phyloP scores from a whole-genome alignment of 1,140 invertebrate species.

The Ctenoplectra terminalis region DNA sequence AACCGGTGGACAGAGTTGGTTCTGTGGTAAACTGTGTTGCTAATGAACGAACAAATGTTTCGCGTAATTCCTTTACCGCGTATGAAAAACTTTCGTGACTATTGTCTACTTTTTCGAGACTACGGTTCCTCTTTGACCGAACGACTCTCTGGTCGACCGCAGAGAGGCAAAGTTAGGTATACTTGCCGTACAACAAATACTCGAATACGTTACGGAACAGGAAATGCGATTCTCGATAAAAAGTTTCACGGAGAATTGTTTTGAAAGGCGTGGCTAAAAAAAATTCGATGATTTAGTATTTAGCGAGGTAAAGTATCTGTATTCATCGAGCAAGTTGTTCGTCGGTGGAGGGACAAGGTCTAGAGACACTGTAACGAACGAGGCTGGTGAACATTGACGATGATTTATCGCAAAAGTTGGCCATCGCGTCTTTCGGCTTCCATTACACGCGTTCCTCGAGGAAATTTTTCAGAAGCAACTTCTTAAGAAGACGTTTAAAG shows the following conservation, averaged over 20 bases:
- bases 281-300: not conserved
- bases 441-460: not conserved
- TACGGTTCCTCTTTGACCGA: not conserved
- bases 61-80: not conserved
- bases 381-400: slow-evolving; percentile 16
- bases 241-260: not conserved
- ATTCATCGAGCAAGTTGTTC: slow-evolving; percentile 11
- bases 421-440: slow-evolving; percentile 6
- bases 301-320: not conserved
- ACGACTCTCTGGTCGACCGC: not conserved
- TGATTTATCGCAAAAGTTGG: slow-evolving; percentile 31
- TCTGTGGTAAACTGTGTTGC: not conserved
- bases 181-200: no score
- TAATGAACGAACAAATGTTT: slow-evolving; percentile 7
- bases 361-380: not conserved
- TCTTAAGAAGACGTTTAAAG: slow-evolving; percentile 26
- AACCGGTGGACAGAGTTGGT: not conserved
- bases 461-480: slow-evolving; percentile 29
- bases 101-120: not conserved
- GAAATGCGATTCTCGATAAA: not conserved
- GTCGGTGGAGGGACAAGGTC: not conserved
- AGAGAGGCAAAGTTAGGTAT: no score
- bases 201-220: no score
- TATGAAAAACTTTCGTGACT: not conserved
- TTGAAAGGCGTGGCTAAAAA: not conserved